These are phyloP conservation scores for western clawed frog (Xenopus tropicalis) DNA, from an alignment of 2,113 vertebrate species.

Conservation along the genomic window DNA sequence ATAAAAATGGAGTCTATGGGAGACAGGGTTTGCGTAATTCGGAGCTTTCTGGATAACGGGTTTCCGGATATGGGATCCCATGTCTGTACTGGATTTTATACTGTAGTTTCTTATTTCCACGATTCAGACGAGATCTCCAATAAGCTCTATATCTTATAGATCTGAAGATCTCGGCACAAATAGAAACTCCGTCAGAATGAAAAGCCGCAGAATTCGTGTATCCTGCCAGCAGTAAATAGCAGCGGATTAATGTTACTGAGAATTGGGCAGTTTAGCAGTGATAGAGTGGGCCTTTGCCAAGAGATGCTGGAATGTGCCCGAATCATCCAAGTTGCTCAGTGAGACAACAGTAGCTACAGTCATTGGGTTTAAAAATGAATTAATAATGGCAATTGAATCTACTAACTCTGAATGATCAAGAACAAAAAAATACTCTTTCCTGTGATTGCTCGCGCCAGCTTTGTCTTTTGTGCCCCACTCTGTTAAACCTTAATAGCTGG, in stretches of 20 bases:
- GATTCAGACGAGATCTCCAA: too few relatives aligned
- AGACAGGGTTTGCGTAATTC: too few relatives aligned
- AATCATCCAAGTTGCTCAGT: background rate
- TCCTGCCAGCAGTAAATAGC: conserved; percentile 21
- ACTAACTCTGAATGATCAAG: background rate
- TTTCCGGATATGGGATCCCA: too few relatives aligned
- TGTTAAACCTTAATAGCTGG: too few relatives aligned
- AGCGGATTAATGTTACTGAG: conserved; percentile 20
- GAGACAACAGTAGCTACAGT: background rate
- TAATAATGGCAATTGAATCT: background rate
- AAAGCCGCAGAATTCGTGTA: background rate
- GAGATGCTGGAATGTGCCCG: background rate
- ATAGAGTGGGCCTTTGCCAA: background rate
- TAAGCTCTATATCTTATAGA: too few relatives aligned
- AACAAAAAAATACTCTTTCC: background rate
- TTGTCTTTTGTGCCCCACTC: background rate
- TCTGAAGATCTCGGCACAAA: background rate
- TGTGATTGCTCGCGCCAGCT: background rate
- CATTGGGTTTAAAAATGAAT: background rate
- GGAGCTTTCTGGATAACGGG: too few relatives aligned
- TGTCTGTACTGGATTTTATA: too few relatives aligned
- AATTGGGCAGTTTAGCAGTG: conserved; percentile 4
- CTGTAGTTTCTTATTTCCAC: too few relatives aligned
- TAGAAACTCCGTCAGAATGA: background rate
- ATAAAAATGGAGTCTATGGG: too few relatives aligned